phyloP scores from a whole-genome alignment of 2,888 invertebrate genomes.

The Leptinotarsa rubiginosa region DNA sequence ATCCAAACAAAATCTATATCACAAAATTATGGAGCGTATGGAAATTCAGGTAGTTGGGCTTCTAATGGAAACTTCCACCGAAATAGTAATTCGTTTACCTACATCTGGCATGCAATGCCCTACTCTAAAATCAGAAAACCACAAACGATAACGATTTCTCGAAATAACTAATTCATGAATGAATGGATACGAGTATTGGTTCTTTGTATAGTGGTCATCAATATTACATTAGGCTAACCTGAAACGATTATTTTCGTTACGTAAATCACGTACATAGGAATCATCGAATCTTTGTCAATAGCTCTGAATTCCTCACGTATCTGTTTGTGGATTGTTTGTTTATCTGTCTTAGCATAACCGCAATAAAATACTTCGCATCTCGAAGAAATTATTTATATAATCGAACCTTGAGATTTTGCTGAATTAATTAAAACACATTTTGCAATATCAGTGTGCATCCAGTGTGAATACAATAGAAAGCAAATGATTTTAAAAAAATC shows the following conservation, averaged over 20 bases:
- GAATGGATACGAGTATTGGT: background rate
- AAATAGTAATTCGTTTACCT: no score
- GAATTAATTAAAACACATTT: background rate
- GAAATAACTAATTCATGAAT: slow-evolving; percentile 17
- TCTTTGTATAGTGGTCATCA: background rate
- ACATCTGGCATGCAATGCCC: background rate
- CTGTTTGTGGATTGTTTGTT: background rate
- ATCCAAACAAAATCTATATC: no score
- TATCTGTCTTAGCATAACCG: background rate
- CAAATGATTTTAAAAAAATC: no score
- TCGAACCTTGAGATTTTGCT: background rate
- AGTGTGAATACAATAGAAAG: no score
- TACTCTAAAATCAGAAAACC: slow-evolving; percentile 4
- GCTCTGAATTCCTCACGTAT: background rate
- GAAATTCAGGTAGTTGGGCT: no score
- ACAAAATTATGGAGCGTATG: no score
- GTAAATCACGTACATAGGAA: slow-evolving; percentile 3
- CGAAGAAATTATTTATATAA: background rate
- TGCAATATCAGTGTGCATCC: no score
- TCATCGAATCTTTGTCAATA: background rate
- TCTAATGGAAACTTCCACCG: no score
- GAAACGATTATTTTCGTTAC: background rate
- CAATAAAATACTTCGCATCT: background rate
- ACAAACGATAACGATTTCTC: background rate
- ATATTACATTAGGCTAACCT: slow-evolving; percentile 19